Percentiles rank a stretch among this genome's conserved stretches.
Evolutionary conservation across 2,797 vertebrate genomes (phyloP).

Genomic region (Uromys caudimaculatus): DNA sequence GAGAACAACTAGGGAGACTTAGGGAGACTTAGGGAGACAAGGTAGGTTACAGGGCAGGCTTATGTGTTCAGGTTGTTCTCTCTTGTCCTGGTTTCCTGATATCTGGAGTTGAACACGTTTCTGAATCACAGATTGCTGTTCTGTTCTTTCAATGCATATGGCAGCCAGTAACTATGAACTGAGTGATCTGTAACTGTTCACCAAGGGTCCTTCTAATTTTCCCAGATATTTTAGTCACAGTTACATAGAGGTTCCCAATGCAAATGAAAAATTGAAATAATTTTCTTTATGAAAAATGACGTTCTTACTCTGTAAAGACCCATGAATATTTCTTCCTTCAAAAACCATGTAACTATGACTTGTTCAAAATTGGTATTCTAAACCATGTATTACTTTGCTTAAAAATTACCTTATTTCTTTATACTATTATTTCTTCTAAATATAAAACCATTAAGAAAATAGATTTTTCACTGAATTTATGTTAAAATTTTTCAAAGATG

Average conservation of each 20-base stretch:
- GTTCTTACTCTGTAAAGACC: background rate
- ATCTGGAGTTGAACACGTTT: background rate
- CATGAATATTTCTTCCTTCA: background rate
- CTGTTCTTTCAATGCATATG: background rate
- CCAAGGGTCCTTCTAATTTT: background rate
- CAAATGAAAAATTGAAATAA: background rate
- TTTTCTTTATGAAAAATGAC: background rate
- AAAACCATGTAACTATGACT: background rate
- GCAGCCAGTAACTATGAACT: background rate
- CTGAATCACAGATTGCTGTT: background rate
- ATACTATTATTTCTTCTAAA: background rate
- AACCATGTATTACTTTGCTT: background rate
- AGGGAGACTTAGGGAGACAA: background rate
- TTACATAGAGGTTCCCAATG: background rate
- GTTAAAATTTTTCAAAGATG: background rate
- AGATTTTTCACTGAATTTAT: background rate
- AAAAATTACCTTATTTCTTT: constrained; percentile 25
- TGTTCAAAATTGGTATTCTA: constrained; percentile 28
- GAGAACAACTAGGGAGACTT: background rate
- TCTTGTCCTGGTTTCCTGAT: background rate
- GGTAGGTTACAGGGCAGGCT: fast-evolving
- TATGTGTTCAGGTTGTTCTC: background rate
- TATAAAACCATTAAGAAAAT: constrained; percentile 28
- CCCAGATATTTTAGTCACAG: background rate
- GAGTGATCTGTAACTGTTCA: background rate